These are phyloP conservation scores for Eilema griseolum DNA, from an alignment of 2,888 invertebrate species.

Conservation along the genomic window DNA sequence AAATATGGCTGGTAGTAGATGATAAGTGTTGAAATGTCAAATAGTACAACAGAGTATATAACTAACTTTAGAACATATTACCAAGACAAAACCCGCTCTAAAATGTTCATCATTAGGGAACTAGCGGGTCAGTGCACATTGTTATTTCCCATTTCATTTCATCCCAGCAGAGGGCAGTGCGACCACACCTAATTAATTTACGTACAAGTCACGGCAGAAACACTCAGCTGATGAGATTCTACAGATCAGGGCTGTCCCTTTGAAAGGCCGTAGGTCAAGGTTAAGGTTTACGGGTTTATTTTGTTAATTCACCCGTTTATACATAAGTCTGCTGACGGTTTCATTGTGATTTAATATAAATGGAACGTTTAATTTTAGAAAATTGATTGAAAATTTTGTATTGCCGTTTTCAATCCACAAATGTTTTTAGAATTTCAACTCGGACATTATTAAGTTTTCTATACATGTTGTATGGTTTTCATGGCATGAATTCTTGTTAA, in stretches of 20 bases:
- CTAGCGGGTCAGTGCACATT: constrained; percentile 32
- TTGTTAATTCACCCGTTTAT: background rate
- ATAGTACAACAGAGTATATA: too few relatives aligned
- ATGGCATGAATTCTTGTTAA: too few relatives aligned
- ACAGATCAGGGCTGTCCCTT: constrained; percentile 23
- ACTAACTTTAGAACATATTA: background rate
- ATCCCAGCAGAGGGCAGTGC: constrained; percentile 37
- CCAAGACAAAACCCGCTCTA: background rate
- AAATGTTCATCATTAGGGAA: constrained; percentile 12
- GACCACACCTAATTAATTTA: constrained; percentile 59
- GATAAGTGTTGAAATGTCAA: too few relatives aligned
- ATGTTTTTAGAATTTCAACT: too few relatives aligned
- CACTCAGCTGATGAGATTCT: constrained; percentile 45
- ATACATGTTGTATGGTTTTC: too few relatives aligned
- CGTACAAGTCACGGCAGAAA: constrained; percentile 38
- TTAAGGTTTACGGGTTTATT: background rate
- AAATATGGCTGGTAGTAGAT: too few relatives aligned
- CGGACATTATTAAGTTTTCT: too few relatives aligned
- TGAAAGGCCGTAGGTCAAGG: constrained; percentile 6
- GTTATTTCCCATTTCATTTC: constrained; percentile 48
- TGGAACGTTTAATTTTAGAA: too few relatives aligned
- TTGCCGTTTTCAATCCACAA: too few relatives aligned
- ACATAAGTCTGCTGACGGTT: too few relatives aligned
- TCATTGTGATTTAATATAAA: background rate
- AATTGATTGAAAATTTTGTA: too few relatives aligned